Percentiles rank a stretch among this genome's conserved stretches.
phyloP scores from a whole-genome alignment of 2,797 vertebrate genomes.

The Cheracebus regulus region DNA sequence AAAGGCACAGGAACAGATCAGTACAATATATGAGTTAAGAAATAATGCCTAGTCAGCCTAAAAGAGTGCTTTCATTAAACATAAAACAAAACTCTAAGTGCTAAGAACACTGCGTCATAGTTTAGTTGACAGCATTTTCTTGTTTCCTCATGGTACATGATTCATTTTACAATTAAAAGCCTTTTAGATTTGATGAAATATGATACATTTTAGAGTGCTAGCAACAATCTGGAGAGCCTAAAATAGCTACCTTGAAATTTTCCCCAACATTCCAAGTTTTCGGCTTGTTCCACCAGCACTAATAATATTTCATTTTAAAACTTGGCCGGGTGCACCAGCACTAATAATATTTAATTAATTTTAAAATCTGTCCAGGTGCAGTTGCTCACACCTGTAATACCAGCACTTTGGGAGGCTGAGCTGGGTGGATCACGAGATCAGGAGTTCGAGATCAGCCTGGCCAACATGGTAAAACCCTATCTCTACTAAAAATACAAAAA shows the following conservation, averaged over 20 bases:
- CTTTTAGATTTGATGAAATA: slow-evolving; percentile 13
- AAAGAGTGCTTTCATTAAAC: background rate
- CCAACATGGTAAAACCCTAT: too few species aligned
- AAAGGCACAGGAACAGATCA: background rate
- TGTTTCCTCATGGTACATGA: background rate
- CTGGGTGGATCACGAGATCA: too few species aligned
- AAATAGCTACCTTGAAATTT: slow-evolving; percentile 28
- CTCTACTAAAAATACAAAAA: too few species aligned
- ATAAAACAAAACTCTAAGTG: slow-evolving; percentile 23
- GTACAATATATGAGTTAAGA: background rate
- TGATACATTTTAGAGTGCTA: background rate
- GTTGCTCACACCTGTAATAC: too few species aligned
- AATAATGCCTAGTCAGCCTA: background rate
- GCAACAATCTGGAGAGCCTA: slow-evolving; percentile 2
- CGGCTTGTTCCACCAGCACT: background rate
- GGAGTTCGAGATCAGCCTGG: too few species aligned
- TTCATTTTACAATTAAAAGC: slow-evolving; percentile 19
- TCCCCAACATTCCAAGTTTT: background rate
- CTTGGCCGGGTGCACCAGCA: background rate
- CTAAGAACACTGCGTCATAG: background rate
- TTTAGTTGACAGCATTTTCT: background rate
- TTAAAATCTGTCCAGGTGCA: background rate
- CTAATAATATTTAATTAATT: slow-evolving; percentile 3
- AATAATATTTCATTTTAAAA: background rate
- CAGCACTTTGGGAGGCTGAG: too few species aligned